Evolutionary conservation across 1,140 invertebrate species (phyloP).

Genomic region (Caenorhabditis tropicalis): DNA sequence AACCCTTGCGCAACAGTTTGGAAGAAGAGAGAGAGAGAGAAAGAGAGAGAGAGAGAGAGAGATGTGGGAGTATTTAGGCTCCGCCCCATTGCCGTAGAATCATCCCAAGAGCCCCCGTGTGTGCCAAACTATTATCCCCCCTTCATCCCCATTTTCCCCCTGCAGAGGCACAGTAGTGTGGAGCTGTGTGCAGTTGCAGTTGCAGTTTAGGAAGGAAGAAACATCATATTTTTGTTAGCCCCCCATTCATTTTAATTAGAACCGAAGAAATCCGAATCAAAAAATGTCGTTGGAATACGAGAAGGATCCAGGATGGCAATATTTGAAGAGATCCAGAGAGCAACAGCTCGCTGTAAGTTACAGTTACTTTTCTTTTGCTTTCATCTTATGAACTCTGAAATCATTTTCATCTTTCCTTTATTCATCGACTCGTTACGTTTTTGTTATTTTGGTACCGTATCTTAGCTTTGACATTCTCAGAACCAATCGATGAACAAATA

Average conservation of each 20-base stretch:
- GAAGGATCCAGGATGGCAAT: constrained; percentile 66
- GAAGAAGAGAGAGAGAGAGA: too few relatives aligned
- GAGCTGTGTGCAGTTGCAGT: constrained; percentile 16
- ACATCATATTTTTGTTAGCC: background rate
- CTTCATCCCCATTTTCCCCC: background rate
- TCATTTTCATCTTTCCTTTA: background rate
- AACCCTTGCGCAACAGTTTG: too few relatives aligned
- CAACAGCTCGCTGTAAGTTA: constrained; percentile 55
- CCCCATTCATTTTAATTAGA: background rate
- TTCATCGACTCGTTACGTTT: background rate
- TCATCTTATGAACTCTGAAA: background rate
- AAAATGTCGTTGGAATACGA: constrained; percentile 27
- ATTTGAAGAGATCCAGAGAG: constrained; percentile 58
- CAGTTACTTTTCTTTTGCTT: background rate
- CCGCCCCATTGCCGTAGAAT: background rate
- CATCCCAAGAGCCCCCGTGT: background rate
- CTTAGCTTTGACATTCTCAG: too few relatives aligned
- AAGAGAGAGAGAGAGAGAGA: too few relatives aligned
- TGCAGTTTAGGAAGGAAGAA: background rate
- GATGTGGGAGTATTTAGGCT: too few relatives aligned
- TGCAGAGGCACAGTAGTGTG: constrained; percentile 26
- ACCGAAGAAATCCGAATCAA: background rate
- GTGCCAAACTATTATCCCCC: constrained; percentile 35
- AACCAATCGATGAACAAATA: too few relatives aligned
- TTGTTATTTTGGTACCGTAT: too few relatives aligned